Evolutionary conservation across 2,113 vertebrate species (phyloP).

Genomic region (Gambusia holbrooki): DNA sequence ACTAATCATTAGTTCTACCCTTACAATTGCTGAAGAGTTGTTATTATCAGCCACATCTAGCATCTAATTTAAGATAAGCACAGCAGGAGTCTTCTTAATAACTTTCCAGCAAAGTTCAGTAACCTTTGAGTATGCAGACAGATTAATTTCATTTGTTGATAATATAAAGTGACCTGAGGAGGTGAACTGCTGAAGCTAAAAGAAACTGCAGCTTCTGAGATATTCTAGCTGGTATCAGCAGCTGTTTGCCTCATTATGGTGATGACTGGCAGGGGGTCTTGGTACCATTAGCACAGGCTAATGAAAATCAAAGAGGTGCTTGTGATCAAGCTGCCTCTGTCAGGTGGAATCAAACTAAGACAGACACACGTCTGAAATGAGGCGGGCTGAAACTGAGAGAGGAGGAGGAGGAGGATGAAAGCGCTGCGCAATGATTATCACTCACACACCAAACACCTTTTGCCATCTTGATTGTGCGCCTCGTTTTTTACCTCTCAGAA

Average conservation of each 20-base stretch:
- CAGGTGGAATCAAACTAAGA: constrained; percentile 23
- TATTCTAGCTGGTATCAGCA: constrained; percentile 7
- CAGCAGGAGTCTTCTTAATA: too few species aligned
- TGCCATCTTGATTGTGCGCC: constrained; percentile 60
- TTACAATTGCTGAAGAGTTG: too few species aligned
- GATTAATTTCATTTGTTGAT: too few species aligned
- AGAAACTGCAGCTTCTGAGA: constrained; percentile 3
- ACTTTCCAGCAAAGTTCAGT: too few species aligned
- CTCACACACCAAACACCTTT: constrained; percentile 41
- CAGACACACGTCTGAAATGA: neutral
- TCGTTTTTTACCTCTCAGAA: neutral
- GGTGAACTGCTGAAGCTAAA: neutral
- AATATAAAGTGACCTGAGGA: too few species aligned
- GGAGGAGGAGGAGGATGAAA: neutral
- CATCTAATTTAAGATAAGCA: too few species aligned
- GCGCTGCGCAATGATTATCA: constrained; percentile 37
- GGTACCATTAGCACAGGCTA: constrained; percentile 42
- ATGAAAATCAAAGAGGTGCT: constrained; percentile 3
- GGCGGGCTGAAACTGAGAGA: neutral
- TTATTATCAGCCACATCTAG: too few species aligned
- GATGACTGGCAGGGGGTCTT: constrained; percentile 35
- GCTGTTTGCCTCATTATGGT: constrained; percentile 19
- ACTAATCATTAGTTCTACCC: too few species aligned
- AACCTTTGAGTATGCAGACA: too few species aligned
- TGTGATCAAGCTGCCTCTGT: neutral